Evolutionary conservation across 2,888 invertebrate genomes (phyloP).

Genomic region (Malacosoma neustria): DNA sequence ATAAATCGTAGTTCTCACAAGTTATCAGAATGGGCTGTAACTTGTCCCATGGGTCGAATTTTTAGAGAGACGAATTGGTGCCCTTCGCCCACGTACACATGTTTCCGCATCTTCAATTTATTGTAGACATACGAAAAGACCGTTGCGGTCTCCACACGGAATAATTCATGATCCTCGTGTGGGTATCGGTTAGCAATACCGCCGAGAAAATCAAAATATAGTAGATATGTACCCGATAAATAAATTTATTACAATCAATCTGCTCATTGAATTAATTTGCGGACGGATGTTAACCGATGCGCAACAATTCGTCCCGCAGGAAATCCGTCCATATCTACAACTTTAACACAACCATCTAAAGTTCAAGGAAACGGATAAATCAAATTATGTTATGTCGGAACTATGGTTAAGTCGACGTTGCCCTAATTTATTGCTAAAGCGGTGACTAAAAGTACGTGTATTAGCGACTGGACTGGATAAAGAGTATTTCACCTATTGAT

Average conservation of each 20-base stretch:
- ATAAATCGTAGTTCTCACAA: constrained; percentile 18
- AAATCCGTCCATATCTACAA: constrained; percentile 19
- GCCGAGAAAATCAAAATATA: constrained; percentile 3
- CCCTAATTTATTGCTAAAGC: too few relatives aligned
- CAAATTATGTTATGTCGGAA: constrained; percentile 24
- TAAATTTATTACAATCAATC: constrained; percentile 15
- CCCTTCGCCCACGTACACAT: constrained; percentile 18
- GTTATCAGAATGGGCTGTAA: constrained; percentile 18
- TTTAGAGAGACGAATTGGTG: constrained; percentile 23
- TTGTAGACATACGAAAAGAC: constrained; percentile 19
- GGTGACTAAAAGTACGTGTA: too few relatives aligned
- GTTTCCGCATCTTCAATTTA: constrained; percentile 25
- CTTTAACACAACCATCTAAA: constrained; percentile 23
- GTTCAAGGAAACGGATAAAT: constrained; percentile 27
- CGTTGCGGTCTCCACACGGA: constrained; percentile 14
- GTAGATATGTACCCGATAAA: constrained; percentile 1
- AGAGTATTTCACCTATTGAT: too few relatives aligned
- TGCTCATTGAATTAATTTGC: constrained; percentile 22
- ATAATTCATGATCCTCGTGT: constrained; percentile 14
- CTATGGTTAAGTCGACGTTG: too few relatives aligned
- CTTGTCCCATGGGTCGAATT: constrained; percentile 23
- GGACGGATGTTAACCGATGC: constrained; percentile 21
- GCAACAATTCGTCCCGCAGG: constrained; percentile 24
- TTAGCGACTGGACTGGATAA: too few relatives aligned
- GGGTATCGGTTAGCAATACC: constrained; percentile 1